Conservation (phyloP, 2,113 vertebrate species). For the sheep (Ovis aries) region DNA sequence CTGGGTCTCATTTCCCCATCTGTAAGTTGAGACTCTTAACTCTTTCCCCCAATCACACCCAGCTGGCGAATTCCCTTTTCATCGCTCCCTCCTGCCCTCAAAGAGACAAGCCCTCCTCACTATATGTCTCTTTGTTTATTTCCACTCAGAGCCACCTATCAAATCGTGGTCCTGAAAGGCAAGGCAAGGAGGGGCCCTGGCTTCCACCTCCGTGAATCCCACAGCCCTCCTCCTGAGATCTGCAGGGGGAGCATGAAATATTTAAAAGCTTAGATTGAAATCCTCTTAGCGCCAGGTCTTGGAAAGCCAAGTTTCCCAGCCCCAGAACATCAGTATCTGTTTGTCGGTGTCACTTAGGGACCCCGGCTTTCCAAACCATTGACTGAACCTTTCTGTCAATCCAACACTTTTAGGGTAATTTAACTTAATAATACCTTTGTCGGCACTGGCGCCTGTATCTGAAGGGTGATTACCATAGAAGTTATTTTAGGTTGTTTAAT, state of each 20-base stretch:
- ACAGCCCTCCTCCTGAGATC: background rate
- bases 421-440: conserved; percentile 86
- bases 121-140: background rate
- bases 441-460: conserved; percentile 76
- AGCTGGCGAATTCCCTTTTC: background rate
- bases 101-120: background rate
- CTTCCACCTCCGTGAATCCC: background rate
- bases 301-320: background rate
- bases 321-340: conserved; percentile 62
- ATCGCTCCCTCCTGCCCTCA: background rate
- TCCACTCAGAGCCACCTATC: background rate
- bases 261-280: conserved; percentile 49
- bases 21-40: background rate
- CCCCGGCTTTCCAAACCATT: conserved; percentile 77
- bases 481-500: conserved; percentile 88
- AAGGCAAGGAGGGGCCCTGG: background rate
- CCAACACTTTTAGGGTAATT: conserved; percentile 85
- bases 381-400: conserved; percentile 84
- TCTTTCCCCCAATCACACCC: background rate
- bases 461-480: conserved; percentile 85
- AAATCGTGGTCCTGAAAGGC: background rate
- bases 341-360: conserved; percentile 72
- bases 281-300: background rate
- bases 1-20: background rate
- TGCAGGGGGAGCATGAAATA: background rate